phyloP scores from a whole-genome alignment of 1,140 invertebrate species.

The Whitmania pigra region DNA sequence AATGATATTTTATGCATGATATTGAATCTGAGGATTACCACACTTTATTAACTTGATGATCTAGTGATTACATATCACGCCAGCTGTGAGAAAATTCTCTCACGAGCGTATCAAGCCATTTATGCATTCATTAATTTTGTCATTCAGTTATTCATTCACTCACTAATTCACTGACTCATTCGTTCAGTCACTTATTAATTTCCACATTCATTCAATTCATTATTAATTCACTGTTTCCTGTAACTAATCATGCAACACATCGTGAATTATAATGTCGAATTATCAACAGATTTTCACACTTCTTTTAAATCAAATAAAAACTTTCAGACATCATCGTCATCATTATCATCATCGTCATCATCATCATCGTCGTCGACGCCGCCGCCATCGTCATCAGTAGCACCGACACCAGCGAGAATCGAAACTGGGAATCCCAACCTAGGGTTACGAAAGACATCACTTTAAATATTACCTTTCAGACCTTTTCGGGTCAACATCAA shows the following conservation, averaged over 20 bases:
- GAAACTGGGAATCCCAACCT: too few relatives aligned
- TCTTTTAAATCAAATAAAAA: too few relatives aligned
- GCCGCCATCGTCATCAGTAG: background rate
- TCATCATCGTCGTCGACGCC: background rate
- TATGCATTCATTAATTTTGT: background rate
- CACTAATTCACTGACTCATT: background rate
- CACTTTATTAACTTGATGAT: background rate
- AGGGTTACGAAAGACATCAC: too few relatives aligned
- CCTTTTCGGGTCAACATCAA: too few relatives aligned
- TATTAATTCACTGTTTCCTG: background rate
- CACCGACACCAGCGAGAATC: too few relatives aligned
- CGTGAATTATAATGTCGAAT: too few relatives aligned
- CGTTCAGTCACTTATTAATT: background rate
- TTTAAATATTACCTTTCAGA: too few relatives aligned
- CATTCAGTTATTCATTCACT: background rate
- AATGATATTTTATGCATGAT: background rate
- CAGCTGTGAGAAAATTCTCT: background rate
- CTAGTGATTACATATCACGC: background rate
- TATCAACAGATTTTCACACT: too few relatives aligned
- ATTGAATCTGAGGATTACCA: background rate
- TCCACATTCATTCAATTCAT: constrained; percentile 1
- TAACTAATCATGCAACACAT: too few relatives aligned
- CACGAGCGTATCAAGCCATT: background rate
- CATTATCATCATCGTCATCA: constrained; percentile 3
- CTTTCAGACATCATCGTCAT: background rate